Evolutionary conservation across 2,797 vertebrate genomes (phyloP).

Genomic region (Gymnothorax javanicus): DNA sequence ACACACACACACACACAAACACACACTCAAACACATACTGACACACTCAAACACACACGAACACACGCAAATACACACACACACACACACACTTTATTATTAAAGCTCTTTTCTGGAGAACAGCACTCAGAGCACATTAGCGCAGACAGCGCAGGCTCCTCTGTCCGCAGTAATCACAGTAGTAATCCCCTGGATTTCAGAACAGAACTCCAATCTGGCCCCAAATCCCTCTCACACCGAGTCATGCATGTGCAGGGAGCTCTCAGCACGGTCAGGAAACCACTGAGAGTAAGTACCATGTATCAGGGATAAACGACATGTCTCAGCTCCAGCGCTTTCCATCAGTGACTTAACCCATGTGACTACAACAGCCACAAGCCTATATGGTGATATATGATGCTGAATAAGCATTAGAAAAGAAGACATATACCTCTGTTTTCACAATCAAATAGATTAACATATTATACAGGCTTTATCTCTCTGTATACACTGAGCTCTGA

Average conservation of each 20-base stretch:
- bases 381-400: not conserved
- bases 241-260: slow-evolving; percentile 18
- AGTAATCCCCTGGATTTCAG: slow-evolving; percentile 59
- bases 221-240: not conserved
- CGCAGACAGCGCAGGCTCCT: slow-evolving; percentile 39
- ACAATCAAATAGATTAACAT: not conserved
- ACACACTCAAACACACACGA: not conserved
- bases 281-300: slow-evolving; percentile 28
- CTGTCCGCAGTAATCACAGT: slow-evolving; percentile 45
- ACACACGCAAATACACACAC: slow-evolving; percentile 11
- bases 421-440: not conserved
- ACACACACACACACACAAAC: no score
- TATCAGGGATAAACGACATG: slow-evolving; percentile 31
- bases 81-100: not conserved
- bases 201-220: slow-evolving; percentile 29
- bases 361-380: not conserved
- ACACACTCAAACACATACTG: not conserved
- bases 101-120: not conserved
- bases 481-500: no score
- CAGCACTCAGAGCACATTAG: not conserved
- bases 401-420: not conserved
- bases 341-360: not conserved
- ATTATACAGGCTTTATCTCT: not conserved
- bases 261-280: slow-evolving; percentile 30
- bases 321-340: not conserved